Evolutionary conservation across 2,888 invertebrate genomes (phyloP).

Genomic region (Yponomeuta evonymella): DNA sequence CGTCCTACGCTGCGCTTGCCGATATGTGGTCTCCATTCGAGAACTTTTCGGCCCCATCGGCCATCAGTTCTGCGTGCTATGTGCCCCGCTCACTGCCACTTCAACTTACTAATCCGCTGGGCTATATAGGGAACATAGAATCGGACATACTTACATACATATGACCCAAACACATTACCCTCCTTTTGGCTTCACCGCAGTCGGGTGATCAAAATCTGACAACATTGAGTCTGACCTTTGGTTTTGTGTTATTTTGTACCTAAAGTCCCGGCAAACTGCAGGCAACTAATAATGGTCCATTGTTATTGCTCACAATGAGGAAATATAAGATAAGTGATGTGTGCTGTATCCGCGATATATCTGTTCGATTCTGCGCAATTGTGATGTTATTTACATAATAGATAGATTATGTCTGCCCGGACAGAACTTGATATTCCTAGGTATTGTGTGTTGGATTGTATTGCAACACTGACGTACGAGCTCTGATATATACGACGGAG

Average conservation of each 20-base stretch:
- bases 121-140: too few relatives aligned
- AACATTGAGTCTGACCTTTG: background rate
- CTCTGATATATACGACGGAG: too few relatives aligned
- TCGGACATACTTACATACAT: too few relatives aligned
- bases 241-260: background rate
- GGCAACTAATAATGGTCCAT: conserved; percentile 40
- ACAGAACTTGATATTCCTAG: background rate
- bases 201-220: background rate
- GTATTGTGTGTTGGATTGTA: background rate
- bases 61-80: too few relatives aligned
- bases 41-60: too few relatives aligned
- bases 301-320: conserved; percentile 40
- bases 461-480: background rate
- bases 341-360: conserved; percentile 26
- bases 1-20: too few relatives aligned
- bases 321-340: conserved; percentile 35
- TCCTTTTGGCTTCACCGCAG: background rate
- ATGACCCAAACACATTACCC: background rate
- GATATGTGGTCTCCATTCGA: too few relatives aligned
- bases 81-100: too few relatives aligned
- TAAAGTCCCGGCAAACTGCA: background rate
- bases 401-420: background rate
- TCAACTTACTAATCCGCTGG: too few relatives aligned
- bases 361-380: conserved; percentile 23
- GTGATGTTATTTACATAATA: conserved; percentile 1